Evolutionary conservation across 1,140 invertebrate genomes (phyloP).

Genomic region (Hesperophylax magnus): DNA sequence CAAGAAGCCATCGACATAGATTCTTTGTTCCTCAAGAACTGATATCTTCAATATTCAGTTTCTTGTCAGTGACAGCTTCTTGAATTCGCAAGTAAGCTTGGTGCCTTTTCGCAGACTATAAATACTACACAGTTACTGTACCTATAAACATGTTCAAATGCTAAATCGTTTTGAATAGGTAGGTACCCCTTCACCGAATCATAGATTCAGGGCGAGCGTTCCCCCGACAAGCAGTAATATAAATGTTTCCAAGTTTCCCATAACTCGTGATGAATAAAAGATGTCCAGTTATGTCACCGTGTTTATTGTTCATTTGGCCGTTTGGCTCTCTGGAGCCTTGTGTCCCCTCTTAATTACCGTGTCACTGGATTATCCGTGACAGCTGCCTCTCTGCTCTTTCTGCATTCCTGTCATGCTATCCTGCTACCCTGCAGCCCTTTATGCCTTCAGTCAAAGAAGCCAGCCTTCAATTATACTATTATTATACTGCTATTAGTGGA

Average conservation of each 20-base stretch:
- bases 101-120: no score
- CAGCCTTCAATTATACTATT: neutral
- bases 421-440: neutral
- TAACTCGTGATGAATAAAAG: constrained; percentile 17
- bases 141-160: no score
- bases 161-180: no score
- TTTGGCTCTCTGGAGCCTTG: constrained; percentile 4
- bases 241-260: constrained; percentile 12
- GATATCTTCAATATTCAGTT: no score
- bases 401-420: neutral
- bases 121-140: no score
- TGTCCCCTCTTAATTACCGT: constrained; percentile 21
- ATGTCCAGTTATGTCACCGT: constrained; percentile 4
- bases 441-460: neutral
- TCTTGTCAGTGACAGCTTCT: no score
- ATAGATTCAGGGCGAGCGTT: no score
- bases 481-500: constrained; percentile 7
- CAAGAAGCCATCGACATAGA: constrained; percentile 10
- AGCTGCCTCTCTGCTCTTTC: neutral
- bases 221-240: no score
- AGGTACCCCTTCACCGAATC: no score
- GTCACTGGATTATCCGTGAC: constrained; percentile 19
- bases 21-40: constrained; percentile 12
- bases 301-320: neutral
- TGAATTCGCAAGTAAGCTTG: no score